Evolutionary conservation across 1,140 invertebrate genomes (phyloP).

Genomic region (Metopolophium dirhodum): DNA sequence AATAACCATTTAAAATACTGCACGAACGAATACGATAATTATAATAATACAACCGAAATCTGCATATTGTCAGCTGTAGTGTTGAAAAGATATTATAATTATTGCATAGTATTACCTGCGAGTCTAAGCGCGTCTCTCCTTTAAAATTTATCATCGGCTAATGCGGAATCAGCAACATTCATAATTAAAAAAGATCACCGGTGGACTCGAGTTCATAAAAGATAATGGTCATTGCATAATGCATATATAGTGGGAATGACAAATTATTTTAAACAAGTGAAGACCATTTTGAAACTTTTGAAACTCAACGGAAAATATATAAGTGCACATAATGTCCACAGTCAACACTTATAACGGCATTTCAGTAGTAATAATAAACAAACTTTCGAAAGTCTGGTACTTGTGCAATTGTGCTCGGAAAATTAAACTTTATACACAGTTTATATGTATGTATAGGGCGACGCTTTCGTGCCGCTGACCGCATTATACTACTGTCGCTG

Average conservation of each 20-base stretch:
- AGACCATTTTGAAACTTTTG: neutral
- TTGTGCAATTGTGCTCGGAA: neutral
- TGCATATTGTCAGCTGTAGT: neutral
- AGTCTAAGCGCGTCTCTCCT: neutral
- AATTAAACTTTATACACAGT: neutral
- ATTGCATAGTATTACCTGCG: neutral
- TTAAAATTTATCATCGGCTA: neutral
- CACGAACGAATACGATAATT: neutral
- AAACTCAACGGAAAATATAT: neutral
- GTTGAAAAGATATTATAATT: neutral
- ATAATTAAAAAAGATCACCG: neutral
- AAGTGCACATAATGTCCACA: neutral
- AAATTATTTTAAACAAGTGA: neutral
- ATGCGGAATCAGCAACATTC: neutral
- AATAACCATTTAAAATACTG: neutral
- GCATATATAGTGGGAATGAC: neutral
- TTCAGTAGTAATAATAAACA: slow-evolving; percentile 12
- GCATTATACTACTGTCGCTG: neutral
- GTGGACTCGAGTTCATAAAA: neutral
- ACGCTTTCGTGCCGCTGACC: neutral
- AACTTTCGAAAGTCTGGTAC: slow-evolving; percentile 2
- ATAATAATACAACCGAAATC: neutral
- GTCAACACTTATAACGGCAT: slow-evolving; percentile 10
- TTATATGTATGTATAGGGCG: neutral
- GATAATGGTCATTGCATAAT: neutral